Evolutionary conservation across 1,140 invertebrate genomes (phyloP), one percentile per base, ranked within the genome.

Genomic region (Drosophila bocki): DNA sequence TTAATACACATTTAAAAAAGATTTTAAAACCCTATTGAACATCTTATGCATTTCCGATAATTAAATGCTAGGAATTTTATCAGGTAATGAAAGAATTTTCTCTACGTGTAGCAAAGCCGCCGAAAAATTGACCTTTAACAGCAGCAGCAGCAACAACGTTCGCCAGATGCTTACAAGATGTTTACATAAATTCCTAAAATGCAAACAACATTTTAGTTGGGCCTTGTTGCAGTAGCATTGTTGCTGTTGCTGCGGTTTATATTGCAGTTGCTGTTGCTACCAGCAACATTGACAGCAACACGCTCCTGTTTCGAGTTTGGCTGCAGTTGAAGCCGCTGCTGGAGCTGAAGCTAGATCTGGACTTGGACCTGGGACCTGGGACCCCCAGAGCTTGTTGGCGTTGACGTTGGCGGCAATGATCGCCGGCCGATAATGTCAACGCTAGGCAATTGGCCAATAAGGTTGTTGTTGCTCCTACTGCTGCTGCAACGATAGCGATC

Each of bases 151-250:
- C 62, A 80, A 56, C 67, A 58, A 26, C 60, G 68, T 72, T 76
- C 53, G 76, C 88, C 71, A 79, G 84, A 61, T 85, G 82, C 90
- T 88, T 90, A 91, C 90, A 91, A 91, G 67, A 86, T 91, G 90
- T 91, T 91, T 91, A 91, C 90, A 91, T 91, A 91, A 91, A 91
- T 91, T 91, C 90, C 84, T 85, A 74, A 91, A 91, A 91, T 91
- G 88, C 88, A 91, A 91, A 91, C 88, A 91, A 91, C 90, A 85
- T 91, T 80, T 75, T 79, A 71, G 82, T 58, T 50, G 44, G 72
- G 62, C 56, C 71, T 47, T 50, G 68, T 39, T 53, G 61, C 35
- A 39, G 47, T 32, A 53, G 39, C 44, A 56, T 69, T 71, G 69
- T 59, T 59, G 37, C 37, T 57, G 13, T 9, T 45, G 33, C 29